phyloP scores from a whole-genome alignment of 2,797 vertebrate species.

The Sebastes iracundus region DNA sequence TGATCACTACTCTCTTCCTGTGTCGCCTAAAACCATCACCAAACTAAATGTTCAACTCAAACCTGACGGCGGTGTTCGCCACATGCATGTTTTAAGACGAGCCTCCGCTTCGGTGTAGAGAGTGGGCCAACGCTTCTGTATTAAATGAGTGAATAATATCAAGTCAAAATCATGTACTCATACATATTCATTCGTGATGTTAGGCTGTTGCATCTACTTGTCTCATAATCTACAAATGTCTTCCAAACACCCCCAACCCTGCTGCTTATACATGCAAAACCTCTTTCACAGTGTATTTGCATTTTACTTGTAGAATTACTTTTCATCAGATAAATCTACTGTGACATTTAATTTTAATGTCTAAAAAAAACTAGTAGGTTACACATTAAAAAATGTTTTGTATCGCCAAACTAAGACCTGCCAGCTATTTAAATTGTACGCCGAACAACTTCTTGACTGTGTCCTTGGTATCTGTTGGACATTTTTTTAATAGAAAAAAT shows the following conservation, averaged over 20 bases:
- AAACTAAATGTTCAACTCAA: background rate
- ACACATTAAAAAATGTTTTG: background rate
- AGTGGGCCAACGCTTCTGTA: background rate
- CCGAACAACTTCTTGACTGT: background rate
- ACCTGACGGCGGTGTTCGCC: background rate
- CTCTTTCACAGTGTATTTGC: slow-evolving; percentile 6
- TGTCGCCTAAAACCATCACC: background rate
- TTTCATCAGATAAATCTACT: background rate
- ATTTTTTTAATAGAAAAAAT: background rate
- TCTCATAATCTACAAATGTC: slow-evolving; percentile 17
- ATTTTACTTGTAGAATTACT: background rate
- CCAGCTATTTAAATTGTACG: background rate
- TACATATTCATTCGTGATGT: slow-evolving; percentile 9
- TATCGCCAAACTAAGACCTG: slow-evolving; percentile 2
- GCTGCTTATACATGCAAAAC: background rate
- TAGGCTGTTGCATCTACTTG: background rate
- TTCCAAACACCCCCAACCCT: slow-evolving; percentile 20
- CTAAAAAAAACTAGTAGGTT: background rate
- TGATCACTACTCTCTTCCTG: background rate
- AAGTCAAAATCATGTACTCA: background rate
- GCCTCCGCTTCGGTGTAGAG: slow-evolving; percentile 7
- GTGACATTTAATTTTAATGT: slow-evolving; percentile 5
- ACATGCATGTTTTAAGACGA: slow-evolving; percentile 17
- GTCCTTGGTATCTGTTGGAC: background rate
- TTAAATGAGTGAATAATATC: background rate